These are phyloP conservation scores for Leptatherina wallacei DNA, from an alignment of 2,797 vertebrate genomes.

Conservation along the genomic window DNA sequence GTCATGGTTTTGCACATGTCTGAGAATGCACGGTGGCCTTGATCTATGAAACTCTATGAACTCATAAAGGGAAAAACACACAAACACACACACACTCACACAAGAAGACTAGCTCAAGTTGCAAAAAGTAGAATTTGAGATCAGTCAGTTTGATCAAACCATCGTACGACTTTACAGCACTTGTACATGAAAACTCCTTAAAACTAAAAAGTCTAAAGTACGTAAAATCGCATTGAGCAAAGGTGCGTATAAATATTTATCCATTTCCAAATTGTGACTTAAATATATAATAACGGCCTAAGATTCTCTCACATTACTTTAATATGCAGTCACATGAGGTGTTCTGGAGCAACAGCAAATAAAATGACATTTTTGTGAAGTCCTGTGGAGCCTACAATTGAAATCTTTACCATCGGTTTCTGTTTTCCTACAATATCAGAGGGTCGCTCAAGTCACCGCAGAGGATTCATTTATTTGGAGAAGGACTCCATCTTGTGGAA, in stretches of 20 bases:
- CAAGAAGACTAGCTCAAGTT: neutral
- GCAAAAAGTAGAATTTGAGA: neutral
- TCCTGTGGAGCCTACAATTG: neutral
- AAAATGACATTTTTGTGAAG: neutral
- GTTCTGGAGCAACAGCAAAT: neutral
- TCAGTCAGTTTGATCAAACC: neutral
- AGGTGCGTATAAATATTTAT: neutral
- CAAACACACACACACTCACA: neutral
- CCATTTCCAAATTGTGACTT: neutral
- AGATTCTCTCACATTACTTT: neutral
- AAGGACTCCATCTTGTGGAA: constrained; percentile 73
- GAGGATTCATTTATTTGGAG: constrained; percentile 31
- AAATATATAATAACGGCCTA: neutral
- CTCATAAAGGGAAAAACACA: neutral
- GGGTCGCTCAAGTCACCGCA: neutral
- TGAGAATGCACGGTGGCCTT: neutral
- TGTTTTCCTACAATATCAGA: constrained; percentile 3
- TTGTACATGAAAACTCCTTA: neutral
- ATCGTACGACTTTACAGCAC: neutral
- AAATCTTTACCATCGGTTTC: neutral
- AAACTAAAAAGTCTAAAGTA: neutral
- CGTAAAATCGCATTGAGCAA: neutral
- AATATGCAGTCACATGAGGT: neutral
- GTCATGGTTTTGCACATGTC: constrained; percentile 1
- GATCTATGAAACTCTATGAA: constrained; percentile 6